A percentile compares a stretch with the other conserved stretches of the same genome.
Evolutionary conservation across 2,888 invertebrate species (phyloP).

Genomic region (Spodoptera exigua): DNA sequence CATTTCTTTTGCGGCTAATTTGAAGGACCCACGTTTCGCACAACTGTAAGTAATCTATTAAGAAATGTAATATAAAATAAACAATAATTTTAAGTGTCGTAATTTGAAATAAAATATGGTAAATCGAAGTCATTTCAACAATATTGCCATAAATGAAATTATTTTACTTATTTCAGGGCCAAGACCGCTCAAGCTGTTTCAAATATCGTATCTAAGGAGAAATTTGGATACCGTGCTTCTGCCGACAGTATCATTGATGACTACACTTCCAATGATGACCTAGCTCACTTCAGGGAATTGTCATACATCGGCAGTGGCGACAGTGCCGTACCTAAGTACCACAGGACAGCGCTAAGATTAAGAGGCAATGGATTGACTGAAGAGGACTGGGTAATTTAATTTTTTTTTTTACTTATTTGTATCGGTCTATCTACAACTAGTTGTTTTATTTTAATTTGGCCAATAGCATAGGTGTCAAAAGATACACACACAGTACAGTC

Average conservation of each 20-base stretch:
- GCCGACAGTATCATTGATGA: conserved; percentile 78
- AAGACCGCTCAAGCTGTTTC: conserved; percentile 83
- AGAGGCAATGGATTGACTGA: conserved; percentile 71
- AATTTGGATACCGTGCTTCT: conserved; percentile 87
- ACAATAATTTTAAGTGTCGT: too few relatives aligned
- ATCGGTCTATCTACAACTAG: too few relatives aligned
- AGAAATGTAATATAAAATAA: too few relatives aligned
- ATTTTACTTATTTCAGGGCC: conserved; percentile 66
- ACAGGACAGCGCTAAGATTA: conserved; percentile 67
- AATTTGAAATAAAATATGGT: too few relatives aligned
- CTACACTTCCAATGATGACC: conserved; percentile 68
- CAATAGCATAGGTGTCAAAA: too few relatives aligned
- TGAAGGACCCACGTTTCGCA: conserved; percentile 77
- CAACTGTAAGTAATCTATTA: conserved; percentile 82
- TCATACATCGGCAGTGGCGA: conserved; percentile 89
- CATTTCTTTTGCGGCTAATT: conserved; percentile 88
- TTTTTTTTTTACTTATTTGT: background rate
- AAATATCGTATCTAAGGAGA: conserved; percentile 79
- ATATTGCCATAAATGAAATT: background rate
- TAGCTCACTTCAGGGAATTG: conserved; percentile 76
- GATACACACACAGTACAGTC: too few relatives aligned
- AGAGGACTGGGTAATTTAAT: conserved; percentile 67
- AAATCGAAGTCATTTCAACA: background rate
- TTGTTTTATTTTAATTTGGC: too few relatives aligned
- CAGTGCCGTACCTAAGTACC: conserved; percentile 84